Evolutionary conservation across 2,113 vertebrate species (phyloP), one percentile per base, ranked within the genome.

Genomic region (Malurus cyaneus): DNA sequence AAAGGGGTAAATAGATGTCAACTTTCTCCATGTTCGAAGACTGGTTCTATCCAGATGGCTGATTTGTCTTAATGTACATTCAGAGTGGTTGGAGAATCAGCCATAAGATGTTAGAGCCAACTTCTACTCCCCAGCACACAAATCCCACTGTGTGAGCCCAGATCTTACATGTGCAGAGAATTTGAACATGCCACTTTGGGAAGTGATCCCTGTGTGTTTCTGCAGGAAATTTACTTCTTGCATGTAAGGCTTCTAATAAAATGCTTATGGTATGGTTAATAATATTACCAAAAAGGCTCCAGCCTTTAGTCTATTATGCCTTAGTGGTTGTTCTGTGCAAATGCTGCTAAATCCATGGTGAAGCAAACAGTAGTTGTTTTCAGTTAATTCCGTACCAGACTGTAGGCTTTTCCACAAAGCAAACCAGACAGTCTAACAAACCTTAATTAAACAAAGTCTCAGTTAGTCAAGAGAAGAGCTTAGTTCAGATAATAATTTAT

Each of bases 361-460:
- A 84, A 78, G 57, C 65, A 71, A 50, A 73, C 78, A 53, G 69
- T 64, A 80, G 64, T 93, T 94, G 19, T 65, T 96, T 93, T 81
- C 83, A 87, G 54, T 87, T 81, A 85, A 93, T 83, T 92, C 80
- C 39, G 31, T 70, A 78, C 34, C 62, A 88, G 93, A 86, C 84
- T 77, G 85, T 82, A 86, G 94, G 57, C 59, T 94, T 86, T 92
- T 83, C 64, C 66, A 67, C 88, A 77, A 92, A 95, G 73, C 78
- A 96, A 97, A 93, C 89, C 71, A 86, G 81, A 96, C 92, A 88
- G 90, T 91, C 71, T 80, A 94, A 89, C 52, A 83, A 91, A 72
- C 26, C 86, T 88, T 97, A 92, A 92, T 93, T 94, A 95, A 96
- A 94, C 95, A 94, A 90, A 89, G 91, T 92, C 91, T 96, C 32